A percentile compares a stretch with the other conserved stretches of the same genome.
These are phyloP conservation scores for Oegoconia quadripuncta DNA, from an alignment of 2,888 invertebrate species.

Conservation along the genomic window DNA sequence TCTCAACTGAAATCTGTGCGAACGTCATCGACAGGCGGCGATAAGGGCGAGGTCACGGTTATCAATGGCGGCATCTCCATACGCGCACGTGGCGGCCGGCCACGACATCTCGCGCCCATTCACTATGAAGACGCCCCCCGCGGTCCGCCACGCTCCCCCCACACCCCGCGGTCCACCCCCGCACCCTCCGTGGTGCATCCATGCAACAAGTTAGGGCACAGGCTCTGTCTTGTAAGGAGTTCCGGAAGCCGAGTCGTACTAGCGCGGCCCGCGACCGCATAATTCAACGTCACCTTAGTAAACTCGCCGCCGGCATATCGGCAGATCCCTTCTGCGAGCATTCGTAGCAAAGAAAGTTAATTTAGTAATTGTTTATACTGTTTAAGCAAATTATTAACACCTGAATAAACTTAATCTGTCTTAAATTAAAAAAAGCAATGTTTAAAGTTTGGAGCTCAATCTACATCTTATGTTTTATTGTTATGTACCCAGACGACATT, in stretches of 20 bases:
- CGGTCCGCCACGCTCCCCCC: conserved; percentile 30
- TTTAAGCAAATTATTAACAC: background rate
- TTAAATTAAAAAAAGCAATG: background rate
- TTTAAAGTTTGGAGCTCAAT: too few relatives aligned
- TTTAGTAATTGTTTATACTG: background rate
- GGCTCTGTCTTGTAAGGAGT: conserved; percentile 63
- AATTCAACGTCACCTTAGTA: conserved; percentile 6
- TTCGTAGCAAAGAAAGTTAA: background rate
- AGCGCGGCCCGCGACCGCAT: conserved; percentile 29
- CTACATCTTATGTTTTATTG: too few relatives aligned
- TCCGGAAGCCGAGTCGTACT: conserved; percentile 49
- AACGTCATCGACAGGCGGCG: conserved; percentile 52
- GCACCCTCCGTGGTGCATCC: conserved; percentile 68
- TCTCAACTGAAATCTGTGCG: conserved; percentile 30
- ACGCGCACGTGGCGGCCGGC: conserved; percentile 71
- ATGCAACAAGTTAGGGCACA: conserved; percentile 76
- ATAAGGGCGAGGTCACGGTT: conserved; percentile 75
- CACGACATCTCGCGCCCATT: conserved; percentile 78
- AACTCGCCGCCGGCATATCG: conserved; percentile 3
- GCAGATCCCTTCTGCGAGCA: background rate
- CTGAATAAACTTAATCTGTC: background rate
- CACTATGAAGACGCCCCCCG: conserved; percentile 70
- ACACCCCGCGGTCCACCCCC: conserved; percentile 38
- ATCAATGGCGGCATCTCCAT: conserved; percentile 77
- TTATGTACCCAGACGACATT: too few relatives aligned